A percentile compares a stretch with the other conserved stretches of the same genome.
These are phyloP conservation scores for Netelia virgata DNA, from an alignment of 2,888 invertebrate species.

Conservation along the genomic window DNA sequence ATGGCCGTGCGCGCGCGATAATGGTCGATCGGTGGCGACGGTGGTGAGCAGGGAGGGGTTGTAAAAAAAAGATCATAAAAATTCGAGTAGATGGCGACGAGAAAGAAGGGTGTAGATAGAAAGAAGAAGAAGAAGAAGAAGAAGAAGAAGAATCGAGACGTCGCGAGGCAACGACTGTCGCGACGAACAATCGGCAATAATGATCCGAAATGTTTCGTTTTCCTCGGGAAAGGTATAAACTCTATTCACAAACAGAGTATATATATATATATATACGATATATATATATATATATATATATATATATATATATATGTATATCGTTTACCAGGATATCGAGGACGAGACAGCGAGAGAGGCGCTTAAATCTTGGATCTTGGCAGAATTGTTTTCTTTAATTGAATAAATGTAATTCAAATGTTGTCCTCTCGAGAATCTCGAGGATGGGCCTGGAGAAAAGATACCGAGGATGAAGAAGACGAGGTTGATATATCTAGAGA, in stretches of 20 bases:
- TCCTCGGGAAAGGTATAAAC: background rate
- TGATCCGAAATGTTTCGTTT: slow-evolving; percentile 62
- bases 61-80: slow-evolving; percentile 50
- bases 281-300: slow-evolving; percentile 39
- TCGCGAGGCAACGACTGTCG: slow-evolving; percentile 17
- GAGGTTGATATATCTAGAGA: background rate
- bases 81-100: slow-evolving; percentile 22
- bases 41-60: slow-evolving; percentile 20
- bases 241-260: background rate
- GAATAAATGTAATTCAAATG: slow-evolving; percentile 69
- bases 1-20: slow-evolving; percentile 50
- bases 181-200: slow-evolving; percentile 65
- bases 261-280: no score
- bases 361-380: slow-evolving; percentile 35
- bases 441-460: slow-evolving; percentile 15
- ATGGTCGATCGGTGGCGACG: slow-evolving; percentile 36
- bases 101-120: slow-evolving; percentile 23
- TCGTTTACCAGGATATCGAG: background rate
- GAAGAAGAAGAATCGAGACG: slow-evolving; percentile 38
- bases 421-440: slow-evolving; percentile 49
- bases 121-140: background rate
- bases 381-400: slow-evolving; percentile 64
- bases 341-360: background rate
- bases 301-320: slow-evolving; percentile 28
- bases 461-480: background rate